phyloP scores from a whole-genome alignment of 2,797 vertebrate species.

The Catharus ustulatus region DNA sequence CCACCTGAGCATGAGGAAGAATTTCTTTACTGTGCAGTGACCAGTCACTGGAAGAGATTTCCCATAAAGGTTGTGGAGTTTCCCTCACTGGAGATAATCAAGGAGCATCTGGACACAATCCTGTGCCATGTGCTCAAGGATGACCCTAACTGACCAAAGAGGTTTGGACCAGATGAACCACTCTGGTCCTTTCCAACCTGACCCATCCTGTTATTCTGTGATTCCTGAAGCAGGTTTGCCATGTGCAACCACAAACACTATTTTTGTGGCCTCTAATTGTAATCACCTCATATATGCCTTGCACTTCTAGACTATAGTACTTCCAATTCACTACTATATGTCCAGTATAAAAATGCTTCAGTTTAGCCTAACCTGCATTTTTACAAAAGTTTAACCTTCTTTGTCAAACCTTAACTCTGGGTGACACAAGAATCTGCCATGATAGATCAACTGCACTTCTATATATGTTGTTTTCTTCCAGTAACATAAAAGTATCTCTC shows the following conservation, averaged over 20 bases:
- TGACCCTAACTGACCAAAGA: not conserved
- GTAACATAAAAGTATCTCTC: not conserved
- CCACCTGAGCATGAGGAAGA: not conserved
- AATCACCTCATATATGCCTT: not conserved
- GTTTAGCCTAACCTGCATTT: not conserved
- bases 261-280: not conserved
- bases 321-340: not conserved
- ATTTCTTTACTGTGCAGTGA: not conserved
- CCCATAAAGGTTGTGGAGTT: not conserved
- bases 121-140: not conserved
- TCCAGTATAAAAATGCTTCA: not conserved
- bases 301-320: not conserved
- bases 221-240: not conserved
- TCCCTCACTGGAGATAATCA: no score
- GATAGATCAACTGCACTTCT: not conserved
- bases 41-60: no score
- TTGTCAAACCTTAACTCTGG: not conserved
- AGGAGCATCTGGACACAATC: not conserved
- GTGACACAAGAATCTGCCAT: not conserved
- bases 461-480: not conserved
- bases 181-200: not conserved
- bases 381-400: not conserved
- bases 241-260: not conserved
- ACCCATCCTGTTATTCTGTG: not conserved
- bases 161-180: not conserved